A percentile compares a stretch with the other conserved stretches of the same genome.
These are phyloP conservation scores for Ochotona princeps DNA, from an alignment of 2,113 vertebrate species.

Conservation along the genomic window DNA sequence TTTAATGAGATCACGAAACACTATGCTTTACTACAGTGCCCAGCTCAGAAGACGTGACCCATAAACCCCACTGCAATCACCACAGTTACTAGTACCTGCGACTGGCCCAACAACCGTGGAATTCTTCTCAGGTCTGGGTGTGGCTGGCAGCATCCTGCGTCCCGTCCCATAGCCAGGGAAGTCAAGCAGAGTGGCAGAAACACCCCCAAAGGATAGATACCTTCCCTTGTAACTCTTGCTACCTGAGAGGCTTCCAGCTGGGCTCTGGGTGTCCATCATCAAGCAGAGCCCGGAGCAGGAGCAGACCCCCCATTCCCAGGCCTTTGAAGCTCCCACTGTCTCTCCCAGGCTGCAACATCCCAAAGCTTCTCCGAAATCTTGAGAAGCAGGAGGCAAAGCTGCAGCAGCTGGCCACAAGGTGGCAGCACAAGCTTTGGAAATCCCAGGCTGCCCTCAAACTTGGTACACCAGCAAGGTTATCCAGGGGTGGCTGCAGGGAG, in stretches of 20 bases:
- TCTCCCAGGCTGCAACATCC: background rate
- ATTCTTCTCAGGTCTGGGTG: background rate
- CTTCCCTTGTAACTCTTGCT: background rate
- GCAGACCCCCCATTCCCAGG: too few relatives aligned
- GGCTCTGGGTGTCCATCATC: too few relatives aligned
- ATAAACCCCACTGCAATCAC: background rate
- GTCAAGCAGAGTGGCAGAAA: background rate
- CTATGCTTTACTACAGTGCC: background rate
- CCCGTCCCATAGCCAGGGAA: background rate
- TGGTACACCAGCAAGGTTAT: background rate
- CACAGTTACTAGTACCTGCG: background rate
- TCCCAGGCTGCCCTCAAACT: accelerated
- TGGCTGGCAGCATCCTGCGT: background rate
- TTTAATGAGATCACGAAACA: background rate
- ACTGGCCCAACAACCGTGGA: background rate
- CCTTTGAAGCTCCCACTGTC: accelerated
- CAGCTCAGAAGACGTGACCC: background rate
- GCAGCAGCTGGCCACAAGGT: conserved; percentile 25
- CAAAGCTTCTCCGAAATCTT: background rate
- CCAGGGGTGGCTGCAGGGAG: too few relatives aligned
- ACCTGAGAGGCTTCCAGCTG: too few relatives aligned
- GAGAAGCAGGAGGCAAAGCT: background rate
- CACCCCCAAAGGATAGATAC: accelerated
- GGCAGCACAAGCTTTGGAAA: conserved; percentile 61
- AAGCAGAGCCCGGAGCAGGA: background rate